These are phyloP conservation scores for Seriola aureovittata DNA, from an alignment of 2,113 vertebrate genomes.

Conservation along the genomic window DNA sequence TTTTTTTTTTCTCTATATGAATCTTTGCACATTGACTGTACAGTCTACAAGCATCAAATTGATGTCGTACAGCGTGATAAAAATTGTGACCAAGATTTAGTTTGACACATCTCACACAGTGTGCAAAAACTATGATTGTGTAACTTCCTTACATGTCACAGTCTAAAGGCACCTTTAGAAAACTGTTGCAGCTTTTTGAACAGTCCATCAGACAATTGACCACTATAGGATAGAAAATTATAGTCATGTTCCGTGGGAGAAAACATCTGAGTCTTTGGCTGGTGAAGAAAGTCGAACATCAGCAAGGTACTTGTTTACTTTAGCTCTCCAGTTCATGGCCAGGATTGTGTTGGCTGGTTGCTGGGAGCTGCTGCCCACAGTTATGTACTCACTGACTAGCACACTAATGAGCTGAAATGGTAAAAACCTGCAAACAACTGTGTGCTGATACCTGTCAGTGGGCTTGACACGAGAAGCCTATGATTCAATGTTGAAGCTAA, in stretches of 20 bases:
- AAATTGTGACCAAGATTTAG: neutral
- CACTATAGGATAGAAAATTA: neutral
- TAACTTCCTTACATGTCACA: no score
- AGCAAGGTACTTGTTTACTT: neutral
- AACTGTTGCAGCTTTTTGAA: neutral
- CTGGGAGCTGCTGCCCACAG: neutral
- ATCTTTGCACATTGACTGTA: neutral
- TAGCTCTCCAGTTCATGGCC: neutral
- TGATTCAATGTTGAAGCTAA: neutral
- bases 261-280: neutral
- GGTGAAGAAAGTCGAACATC: neutral
- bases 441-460: neutral
- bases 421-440: neutral
- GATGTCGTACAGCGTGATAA: neutral
- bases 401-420: slow-evolving; percentile 27
- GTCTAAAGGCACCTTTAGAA: neutral
- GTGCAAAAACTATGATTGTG: no score
- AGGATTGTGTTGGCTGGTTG: neutral
- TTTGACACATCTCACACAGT: neutral
- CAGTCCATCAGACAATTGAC: neutral
- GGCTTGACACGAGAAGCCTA: neutral
- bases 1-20: neutral
- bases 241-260: neutral
- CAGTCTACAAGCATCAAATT: neutral
- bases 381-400: slow-evolving; percentile 8